Conservation (phyloP, 2,888 invertebrate species). For the Callyntrura sp. region DNA sequence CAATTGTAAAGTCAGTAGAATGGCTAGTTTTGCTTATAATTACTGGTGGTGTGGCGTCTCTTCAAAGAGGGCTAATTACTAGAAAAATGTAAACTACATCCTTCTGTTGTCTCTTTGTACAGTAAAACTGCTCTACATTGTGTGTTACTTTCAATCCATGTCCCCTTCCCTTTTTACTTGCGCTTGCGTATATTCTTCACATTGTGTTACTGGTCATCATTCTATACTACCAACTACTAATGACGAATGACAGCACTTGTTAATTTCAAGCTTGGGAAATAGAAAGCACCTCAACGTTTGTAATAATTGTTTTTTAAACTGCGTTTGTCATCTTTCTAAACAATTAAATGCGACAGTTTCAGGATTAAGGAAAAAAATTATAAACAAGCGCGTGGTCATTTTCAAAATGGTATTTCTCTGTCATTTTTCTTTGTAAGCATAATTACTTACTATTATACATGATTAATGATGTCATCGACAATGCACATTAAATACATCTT, state of each 20-base stretch:
- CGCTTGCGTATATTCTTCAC: neutral
- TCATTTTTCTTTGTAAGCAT: neutral
- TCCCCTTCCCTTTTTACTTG: too few relatives aligned
- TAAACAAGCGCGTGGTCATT: neutral
- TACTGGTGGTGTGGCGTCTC: neutral
- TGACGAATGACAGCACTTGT: constrained; percentile 1
- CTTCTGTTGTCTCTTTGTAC: neutral
- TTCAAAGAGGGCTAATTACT: neutral
- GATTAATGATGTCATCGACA: neutral
- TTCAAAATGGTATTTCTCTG: neutral
- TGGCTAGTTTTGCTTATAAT: neutral
- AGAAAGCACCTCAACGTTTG: constrained; percentile 3
- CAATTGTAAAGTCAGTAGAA: neutral
- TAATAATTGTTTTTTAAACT: constrained; percentile 20
- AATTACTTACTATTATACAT: constrained; percentile 5
- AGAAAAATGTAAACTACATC: neutral
- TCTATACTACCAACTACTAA: too few relatives aligned
- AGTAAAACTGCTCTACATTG: neutral
- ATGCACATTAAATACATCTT: neutral
- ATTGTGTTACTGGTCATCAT: too few relatives aligned
- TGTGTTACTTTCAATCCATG: too few relatives aligned
- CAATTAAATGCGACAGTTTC: neutral
- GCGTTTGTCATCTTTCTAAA: neutral
- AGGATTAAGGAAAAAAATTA: neutral
- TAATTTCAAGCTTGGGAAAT: constrained; percentile 29